Percentiles rank a stretch among this genome's conserved stretches.
phyloP scores from a whole-genome alignment of 2,797 vertebrate genomes.

The Onychomys arenicola region DNA sequence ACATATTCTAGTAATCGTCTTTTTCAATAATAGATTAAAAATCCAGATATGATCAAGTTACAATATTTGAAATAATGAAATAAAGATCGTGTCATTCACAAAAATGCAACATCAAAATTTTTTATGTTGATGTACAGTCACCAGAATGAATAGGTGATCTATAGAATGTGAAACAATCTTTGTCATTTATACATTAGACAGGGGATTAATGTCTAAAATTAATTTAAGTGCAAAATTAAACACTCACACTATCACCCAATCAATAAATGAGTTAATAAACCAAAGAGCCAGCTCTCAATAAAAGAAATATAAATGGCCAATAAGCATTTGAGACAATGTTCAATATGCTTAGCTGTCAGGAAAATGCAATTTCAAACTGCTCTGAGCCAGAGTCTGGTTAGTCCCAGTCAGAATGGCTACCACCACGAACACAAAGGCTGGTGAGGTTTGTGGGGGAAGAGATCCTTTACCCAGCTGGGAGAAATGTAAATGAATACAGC shows the following conservation, averaged over 20 bases:
- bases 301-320: not conserved
- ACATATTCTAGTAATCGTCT: not conserved
- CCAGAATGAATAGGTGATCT: not conserved
- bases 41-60: not conserved
- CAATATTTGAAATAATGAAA: constrained; percentile 1
- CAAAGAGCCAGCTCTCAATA: not conserved
- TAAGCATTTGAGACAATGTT: not conserved
- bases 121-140: not conserved
- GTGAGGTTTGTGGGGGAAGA: not conserved
- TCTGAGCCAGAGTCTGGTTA: not conserved
- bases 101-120: constrained; percentile 5
- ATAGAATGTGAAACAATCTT: not conserved
- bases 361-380: not conserved
- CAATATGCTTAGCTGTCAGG: not conserved
- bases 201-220: not conserved
- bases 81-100: not conserved
- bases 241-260: not conserved
- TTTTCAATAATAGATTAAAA: constrained; percentile 23
- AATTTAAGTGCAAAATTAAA: not conserved
- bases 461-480: not conserved
- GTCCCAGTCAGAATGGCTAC: not conserved
- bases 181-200: not conserved
- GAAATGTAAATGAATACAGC: not conserved
- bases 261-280: not conserved
- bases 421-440: not conserved